Conservation (phyloP, 23 tunicate genomes). For the Ciona savignyi region DNA sequence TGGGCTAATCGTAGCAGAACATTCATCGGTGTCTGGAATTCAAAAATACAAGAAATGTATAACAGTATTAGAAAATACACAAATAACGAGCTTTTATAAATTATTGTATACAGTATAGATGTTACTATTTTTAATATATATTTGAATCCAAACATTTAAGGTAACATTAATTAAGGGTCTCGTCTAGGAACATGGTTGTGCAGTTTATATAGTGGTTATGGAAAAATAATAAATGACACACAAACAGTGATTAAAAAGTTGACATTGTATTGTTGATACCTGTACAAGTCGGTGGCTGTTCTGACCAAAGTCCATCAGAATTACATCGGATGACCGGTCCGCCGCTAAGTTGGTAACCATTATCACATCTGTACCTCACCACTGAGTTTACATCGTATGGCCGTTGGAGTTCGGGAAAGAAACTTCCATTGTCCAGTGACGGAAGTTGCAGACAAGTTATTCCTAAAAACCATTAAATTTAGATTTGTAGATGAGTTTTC, state of each 20-base stretch:
- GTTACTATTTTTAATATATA: no score
- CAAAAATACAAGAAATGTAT: no score
- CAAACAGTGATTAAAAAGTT: no score
- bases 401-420: constrained; percentile 1
- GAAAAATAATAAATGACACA: no score
- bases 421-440: constrained; percentile 13
- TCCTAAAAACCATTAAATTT: constrained; percentile 9
- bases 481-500: no score
- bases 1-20: background rate
- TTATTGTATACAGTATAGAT: no score
- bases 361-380: constrained; percentile 6
- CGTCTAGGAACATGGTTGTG: no score
- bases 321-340: background rate
- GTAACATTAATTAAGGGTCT: no score
- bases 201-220: no score
- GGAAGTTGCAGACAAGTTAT: constrained; percentile 16
- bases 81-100: no score
- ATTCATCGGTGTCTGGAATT: background rate
- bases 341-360: constrained; percentile 10
- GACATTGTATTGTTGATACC: background rate
- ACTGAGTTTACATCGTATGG: constrained; percentile 6
- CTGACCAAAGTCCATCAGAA: constrained; percentile 2
- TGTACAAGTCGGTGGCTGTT: background rate
- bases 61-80: no score
- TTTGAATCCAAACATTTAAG: no score